Evolutionary conservation across 2,888 invertebrate genomes (phyloP).

Genomic region (Chrysodeixis includens): DNA sequence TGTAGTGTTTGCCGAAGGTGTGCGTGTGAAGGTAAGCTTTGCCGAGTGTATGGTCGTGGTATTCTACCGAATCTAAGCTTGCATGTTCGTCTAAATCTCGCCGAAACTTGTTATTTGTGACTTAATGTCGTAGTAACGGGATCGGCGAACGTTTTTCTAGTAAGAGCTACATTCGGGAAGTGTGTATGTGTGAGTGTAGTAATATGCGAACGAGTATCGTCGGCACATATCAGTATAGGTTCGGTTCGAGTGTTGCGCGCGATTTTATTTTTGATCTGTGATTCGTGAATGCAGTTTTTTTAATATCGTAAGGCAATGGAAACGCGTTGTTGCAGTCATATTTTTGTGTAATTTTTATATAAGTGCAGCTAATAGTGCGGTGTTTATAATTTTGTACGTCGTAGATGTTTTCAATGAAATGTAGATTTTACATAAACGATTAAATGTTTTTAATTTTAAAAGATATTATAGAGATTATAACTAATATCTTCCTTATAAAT

Average conservation of each 20-base stretch:
- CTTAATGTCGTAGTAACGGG: slow-evolving; percentile 14
- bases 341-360: slow-evolving; percentile 65
- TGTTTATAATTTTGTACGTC: slow-evolving; percentile 68
- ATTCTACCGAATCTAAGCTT: slow-evolving; percentile 49
- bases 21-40: slow-evolving; percentile 36
- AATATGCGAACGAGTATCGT: slow-evolving; percentile 46
- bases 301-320: slow-evolving; percentile 58
- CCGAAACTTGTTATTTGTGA: slow-evolving; percentile 25
- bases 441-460: slow-evolving; percentile 60
- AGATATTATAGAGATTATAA: slow-evolving; percentile 55
- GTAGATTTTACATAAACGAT: slow-evolving; percentile 59
- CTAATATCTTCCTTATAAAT: slow-evolving; percentile 56
- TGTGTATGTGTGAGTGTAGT: slow-evolving; percentile 30
- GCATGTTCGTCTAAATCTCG: slow-evolving; percentile 32
- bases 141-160: slow-evolving; percentile 32
- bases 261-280: slow-evolving; percentile 79
- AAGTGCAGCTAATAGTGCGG: slow-evolving; percentile 69
- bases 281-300: slow-evolving; percentile 80
- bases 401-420: slow-evolving; percentile 60
- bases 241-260: slow-evolving; percentile 70
- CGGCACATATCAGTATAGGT: slow-evolving; percentile 81
- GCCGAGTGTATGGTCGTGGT: slow-evolving; percentile 23
- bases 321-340: slow-evolving; percentile 64
- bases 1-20: slow-evolving; percentile 42
- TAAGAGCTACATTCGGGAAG: slow-evolving; percentile 26